Evolutionary conservation across 2,888 invertebrate genomes (phyloP).

Genomic region (Pyrgus malvae): DNA sequence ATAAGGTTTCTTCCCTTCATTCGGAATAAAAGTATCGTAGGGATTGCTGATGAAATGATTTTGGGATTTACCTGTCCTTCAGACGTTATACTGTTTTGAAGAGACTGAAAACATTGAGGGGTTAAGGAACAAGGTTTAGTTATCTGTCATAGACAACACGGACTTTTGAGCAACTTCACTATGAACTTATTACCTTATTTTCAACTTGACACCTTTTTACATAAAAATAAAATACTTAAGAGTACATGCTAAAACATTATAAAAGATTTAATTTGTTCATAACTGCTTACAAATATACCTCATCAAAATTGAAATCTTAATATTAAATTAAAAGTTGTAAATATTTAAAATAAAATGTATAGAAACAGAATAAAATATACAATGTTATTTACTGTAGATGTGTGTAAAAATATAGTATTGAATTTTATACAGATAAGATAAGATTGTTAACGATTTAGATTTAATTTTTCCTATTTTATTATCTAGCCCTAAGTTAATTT

Average conservation of each 20-base stretch:
- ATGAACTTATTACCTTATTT: too few relatives aligned
- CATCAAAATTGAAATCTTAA: constrained; percentile 18
- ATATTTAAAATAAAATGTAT: constrained; percentile 31
- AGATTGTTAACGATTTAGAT: constrained; percentile 28
- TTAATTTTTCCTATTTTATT: constrained; percentile 35
- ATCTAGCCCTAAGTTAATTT: constrained; percentile 29
- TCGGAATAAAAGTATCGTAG: neutral
- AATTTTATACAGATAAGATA: constrained; percentile 58
- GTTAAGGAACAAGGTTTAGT: too few relatives aligned
- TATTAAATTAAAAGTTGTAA: constrained; percentile 36
- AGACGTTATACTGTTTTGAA: too few relatives aligned
- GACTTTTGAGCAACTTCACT: too few relatives aligned
- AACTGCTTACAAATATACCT: neutral
- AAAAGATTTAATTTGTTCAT: neutral
- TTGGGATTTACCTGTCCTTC: too few relatives aligned
- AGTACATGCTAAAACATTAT: neutral
- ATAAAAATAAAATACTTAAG: neutral
- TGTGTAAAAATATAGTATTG: constrained; percentile 58
- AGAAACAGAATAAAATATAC: constrained; percentile 20
- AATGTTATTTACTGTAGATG: constrained; percentile 31
- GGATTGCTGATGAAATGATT: neutral
- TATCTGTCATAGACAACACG: too few relatives aligned
- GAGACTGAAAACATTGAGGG: too few relatives aligned
- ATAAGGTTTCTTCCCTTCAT: neutral
- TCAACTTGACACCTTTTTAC: neutral